Evolutionary conservation across 2,113 vertebrate species (phyloP), one percentile per base, ranked within the genome.

Genomic region (Taxidea taxus): DNA sequence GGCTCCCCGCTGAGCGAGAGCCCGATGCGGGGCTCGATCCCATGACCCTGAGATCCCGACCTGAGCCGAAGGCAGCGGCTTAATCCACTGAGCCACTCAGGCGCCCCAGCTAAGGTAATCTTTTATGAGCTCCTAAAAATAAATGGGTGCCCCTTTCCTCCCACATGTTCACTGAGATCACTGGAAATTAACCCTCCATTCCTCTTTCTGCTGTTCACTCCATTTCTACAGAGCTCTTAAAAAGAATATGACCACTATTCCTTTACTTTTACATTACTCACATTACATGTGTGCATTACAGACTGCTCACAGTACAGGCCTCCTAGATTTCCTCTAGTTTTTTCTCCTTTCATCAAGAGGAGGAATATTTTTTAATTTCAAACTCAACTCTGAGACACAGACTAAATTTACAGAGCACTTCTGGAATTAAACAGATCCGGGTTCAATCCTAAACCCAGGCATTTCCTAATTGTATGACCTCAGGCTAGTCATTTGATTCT

Each of bases 351-450:
- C 86, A 96, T 89, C 29, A 86, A 92, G 54, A 96, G 72, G 44
- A 90, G 7, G 51, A 90, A 72, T 5, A 44, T 75, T 78, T 96
- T 91, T 49, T 6, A 90, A 97, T 93, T 94, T 95, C 75, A 93
- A 93, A 93, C 44, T 75, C 39, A 90, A 94, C 62, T 90, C 49
- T 80, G 64, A 86, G 11, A 88, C 42, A 72, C 0, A 94, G 70
- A 70, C 34, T 91, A 74, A 95, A 84, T 6, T 81, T 83, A 89
- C 42, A 34, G 34, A 87, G 34, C 6, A 54, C 21, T n/a, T 95
- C 58, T 90, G 13, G 18, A 87, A 68, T 70, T 87, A 87, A 94
- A 94, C 31, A 82, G 49, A 93, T 1, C 9, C 14, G 47, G 51
- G 81, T 83, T 87, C 42, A 72, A 74, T 66, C 85, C 44, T 94